Conservation (phyloP, 2,797 vertebrate genomes). For the Hypotaenidia philippensis region DNA sequence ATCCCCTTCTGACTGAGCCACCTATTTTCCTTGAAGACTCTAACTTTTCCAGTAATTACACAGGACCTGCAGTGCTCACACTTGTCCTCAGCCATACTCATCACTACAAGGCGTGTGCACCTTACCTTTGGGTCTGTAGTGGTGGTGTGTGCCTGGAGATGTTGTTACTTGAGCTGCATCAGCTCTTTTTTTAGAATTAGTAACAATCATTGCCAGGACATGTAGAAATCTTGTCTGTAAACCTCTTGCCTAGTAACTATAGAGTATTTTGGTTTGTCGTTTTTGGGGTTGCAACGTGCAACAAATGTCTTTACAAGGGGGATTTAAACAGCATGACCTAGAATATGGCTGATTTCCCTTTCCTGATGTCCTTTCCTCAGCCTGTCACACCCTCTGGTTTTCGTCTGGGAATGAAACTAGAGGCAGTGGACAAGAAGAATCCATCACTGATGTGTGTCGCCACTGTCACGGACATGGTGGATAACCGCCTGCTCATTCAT, state of each 20-base stretch:
- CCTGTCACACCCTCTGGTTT: conserved; percentile 74
- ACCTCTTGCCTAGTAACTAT: background rate
- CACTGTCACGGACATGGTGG: conserved; percentile 81
- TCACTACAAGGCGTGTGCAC: rapidly evolving
- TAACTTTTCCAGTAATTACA: background rate
- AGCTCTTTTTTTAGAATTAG: background rate
- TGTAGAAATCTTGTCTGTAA: background rate
- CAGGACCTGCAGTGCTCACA: background rate
- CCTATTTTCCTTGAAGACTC: background rate
- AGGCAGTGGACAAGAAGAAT: conserved; percentile 91
- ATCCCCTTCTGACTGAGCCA: background rate
- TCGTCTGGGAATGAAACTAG: conserved; percentile 89
- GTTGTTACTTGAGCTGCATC: background rate
- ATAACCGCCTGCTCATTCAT: conserved; percentile 86
- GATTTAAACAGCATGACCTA: background rate
- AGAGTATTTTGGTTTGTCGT: background rate
- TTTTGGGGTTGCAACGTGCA: background rate
- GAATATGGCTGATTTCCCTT: background rate
- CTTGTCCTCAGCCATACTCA: background rate
- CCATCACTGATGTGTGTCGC: conserved; percentile 89
- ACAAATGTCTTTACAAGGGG: background rate
- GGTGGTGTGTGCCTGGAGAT: background rate
- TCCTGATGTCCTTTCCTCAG: conserved; percentile 34
- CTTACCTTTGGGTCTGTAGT: background rate
- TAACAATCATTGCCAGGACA: background rate